phyloP scores from a whole-genome alignment of 2,888 invertebrate genomes.

The Dolomedes plantarius region DNA sequence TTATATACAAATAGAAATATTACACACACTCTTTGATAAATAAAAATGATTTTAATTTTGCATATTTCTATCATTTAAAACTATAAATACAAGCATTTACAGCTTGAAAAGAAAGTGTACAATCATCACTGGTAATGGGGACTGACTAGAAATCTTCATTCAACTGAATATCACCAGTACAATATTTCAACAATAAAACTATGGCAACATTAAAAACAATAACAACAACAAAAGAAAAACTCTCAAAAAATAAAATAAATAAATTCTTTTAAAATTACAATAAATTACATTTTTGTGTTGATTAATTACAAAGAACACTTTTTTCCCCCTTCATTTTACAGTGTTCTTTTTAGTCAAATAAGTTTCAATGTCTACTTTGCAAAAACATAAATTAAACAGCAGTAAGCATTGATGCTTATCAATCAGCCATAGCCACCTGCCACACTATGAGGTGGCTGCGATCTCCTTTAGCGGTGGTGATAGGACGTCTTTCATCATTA shows the following conservation, averaged over 20 bases:
- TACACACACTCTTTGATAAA: conserved; percentile 53
- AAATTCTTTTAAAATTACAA: conserved; percentile 16
- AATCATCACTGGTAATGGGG: conserved; percentile 23
- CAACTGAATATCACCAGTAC: conserved; percentile 38
- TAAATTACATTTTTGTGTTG: background rate
- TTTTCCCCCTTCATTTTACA: background rate
- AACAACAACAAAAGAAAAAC: conserved; percentile 36
- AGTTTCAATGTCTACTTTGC: background rate
- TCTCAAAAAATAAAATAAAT: conserved; percentile 43
- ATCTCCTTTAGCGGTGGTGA: conserved; percentile 80
- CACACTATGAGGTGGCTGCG: conserved; percentile 94
- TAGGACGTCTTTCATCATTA: conserved; percentile 74
- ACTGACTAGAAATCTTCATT: conserved; percentile 62
- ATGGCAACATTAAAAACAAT: conserved; percentile 56
- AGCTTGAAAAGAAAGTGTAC: conserved; percentile 19
- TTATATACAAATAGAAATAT: conserved; percentile 68
- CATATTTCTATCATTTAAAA: conserved; percentile 25
- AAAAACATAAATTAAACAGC: background rate
- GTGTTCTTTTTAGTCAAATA: background rate
- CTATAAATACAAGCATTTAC: conserved; percentile 40
- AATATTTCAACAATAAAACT: conserved; percentile 60
- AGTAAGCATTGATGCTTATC: background rate
- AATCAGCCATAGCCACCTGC: conserved; percentile 80
- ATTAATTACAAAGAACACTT: background rate
- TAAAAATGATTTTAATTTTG: conserved; percentile 34